These are phyloP conservation scores for Scaptomyza tumidula DNA, from an alignment of 2,888 invertebrate genomes.

Conservation along the genomic window DNA sequence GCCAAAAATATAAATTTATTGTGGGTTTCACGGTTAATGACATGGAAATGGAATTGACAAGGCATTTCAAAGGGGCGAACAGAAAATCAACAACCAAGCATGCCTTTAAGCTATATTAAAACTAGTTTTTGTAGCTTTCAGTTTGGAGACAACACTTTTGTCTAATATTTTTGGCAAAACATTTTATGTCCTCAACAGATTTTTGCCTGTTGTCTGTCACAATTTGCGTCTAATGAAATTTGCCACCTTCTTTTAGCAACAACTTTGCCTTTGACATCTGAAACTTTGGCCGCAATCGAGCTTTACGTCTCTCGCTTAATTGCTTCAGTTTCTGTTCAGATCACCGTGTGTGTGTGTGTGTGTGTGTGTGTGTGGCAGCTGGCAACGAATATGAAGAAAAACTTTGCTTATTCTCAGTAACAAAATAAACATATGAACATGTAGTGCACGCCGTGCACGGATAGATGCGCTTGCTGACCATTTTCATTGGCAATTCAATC, in stretches of 20 bases:
- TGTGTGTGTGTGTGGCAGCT: constrained; percentile 49
- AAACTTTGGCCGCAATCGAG: constrained; percentile 41
- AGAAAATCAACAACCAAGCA: constrained; percentile 1
- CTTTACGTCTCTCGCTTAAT: constrained; percentile 52
- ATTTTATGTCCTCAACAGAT: constrained; percentile 70
- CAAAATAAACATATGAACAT: constrained; percentile 33
- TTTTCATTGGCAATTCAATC: not conserved
- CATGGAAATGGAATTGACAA: constrained; percentile 39
- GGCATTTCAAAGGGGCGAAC: constrained; percentile 5
- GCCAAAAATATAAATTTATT: constrained; percentile 51
- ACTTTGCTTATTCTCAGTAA: constrained; percentile 49
- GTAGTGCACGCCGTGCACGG: constrained; percentile 10
- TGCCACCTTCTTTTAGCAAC: constrained; percentile 41
- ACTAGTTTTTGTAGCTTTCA: constrained; percentile 11
- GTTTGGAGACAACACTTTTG: constrained; percentile 54
- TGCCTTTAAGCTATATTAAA: constrained; percentile 46
- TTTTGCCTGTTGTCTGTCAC: constrained; percentile 39
- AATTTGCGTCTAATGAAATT: constrained; percentile 63
- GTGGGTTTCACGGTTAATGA: constrained; percentile 31
- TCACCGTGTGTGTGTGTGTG: constrained; percentile 51
- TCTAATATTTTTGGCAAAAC: constrained; percentile 47
- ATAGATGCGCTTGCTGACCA: not conserved
- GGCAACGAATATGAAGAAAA: constrained; percentile 19
- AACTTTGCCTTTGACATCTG: constrained; percentile 25
- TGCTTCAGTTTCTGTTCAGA: constrained; percentile 43